These are phyloP conservation scores for Hiodon tergisus DNA, from an alignment of 2,113 vertebrate genomes.

Conservation along the genomic window DNA sequence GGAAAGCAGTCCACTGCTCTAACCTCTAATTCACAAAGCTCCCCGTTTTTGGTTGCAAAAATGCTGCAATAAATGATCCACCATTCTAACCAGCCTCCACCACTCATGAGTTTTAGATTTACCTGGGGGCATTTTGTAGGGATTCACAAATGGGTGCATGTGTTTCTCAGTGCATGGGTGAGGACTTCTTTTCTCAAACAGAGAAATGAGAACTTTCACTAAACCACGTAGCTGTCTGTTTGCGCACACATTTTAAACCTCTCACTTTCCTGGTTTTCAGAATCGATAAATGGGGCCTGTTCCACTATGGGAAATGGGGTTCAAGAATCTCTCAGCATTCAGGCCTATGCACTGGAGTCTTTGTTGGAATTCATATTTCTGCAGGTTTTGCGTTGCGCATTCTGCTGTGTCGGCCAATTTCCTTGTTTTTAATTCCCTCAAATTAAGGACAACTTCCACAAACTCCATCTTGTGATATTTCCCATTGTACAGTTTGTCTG, in stretches of 20 bases:
- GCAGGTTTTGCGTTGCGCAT: not conserved
- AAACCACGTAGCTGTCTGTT: constrained; percentile 36
- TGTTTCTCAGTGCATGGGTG: too few species aligned
- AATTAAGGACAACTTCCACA: not conserved
- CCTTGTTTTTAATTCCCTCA: not conserved
- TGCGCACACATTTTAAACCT: constrained; percentile 27
- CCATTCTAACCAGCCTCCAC: not conserved
- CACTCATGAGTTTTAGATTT: not conserved
- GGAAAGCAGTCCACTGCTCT: not conserved
- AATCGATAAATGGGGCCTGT: constrained; percentile 48
- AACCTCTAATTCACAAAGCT: not conserved
- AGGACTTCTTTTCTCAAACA: not conserved
- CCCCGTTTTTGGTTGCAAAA: not conserved
- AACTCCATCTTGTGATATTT: not conserved
- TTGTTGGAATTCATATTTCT: constrained; percentile 5
- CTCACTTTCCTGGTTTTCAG: constrained; percentile 32
- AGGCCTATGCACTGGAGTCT: not conserved
- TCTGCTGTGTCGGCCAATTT: not conserved
- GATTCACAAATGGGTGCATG: not conserved
- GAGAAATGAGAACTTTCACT: constrained; percentile 39
- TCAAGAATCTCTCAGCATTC: constrained; percentile 40
- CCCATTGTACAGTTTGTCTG: not conserved
- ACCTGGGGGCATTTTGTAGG: not conserved
- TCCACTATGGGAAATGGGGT: constrained; percentile 22
- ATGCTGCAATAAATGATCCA: not conserved